These are phyloP conservation scores for Hydrolagus affinis DNA, from an alignment of 2,113 vertebrate genomes.

Conservation along the genomic window DNA sequence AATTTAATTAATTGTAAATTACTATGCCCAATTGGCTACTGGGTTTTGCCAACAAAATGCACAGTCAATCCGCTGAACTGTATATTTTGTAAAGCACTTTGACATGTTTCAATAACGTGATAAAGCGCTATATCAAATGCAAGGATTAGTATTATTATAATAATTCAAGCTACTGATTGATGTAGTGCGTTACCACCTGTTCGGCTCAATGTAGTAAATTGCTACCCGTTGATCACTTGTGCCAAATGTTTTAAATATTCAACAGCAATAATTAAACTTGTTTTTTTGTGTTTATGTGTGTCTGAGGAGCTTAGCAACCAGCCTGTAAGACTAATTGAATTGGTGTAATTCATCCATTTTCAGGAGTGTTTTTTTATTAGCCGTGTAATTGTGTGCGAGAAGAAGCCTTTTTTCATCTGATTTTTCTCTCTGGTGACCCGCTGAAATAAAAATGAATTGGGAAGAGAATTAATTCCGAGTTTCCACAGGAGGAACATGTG, in stretches of 20 bases:
- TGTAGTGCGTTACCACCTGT: background rate
- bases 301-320: slow-evolving; percentile 41
- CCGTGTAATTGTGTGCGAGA: background rate
- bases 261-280: slow-evolving; percentile 51
- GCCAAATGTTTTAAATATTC: slow-evolving; percentile 45
- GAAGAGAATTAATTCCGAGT: background rate
- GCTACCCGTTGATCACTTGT: slow-evolving; percentile 41
- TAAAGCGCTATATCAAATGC: too few relatives aligned
- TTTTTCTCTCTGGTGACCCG: background rate
- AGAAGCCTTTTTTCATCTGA: background rate
- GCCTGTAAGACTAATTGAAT: slow-evolving; percentile 29
- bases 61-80: too few relatives aligned
- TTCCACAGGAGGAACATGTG: background rate
- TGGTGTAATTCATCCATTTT: slow-evolving; percentile 42
- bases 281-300: slow-evolving; percentile 38
- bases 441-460: background rate
- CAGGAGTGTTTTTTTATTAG: background rate
- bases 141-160: background rate
- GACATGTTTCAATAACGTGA: too few relatives aligned
- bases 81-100: too few relatives aligned
- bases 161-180: background rate
- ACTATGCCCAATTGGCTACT: too few relatives aligned
- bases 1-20: too few relatives aligned
- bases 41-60: too few relatives aligned
- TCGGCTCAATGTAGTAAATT: background rate